Evolutionary conservation across 2,113 vertebrate genomes (phyloP).

Genomic region (Aegotheles bennettii): DNA sequence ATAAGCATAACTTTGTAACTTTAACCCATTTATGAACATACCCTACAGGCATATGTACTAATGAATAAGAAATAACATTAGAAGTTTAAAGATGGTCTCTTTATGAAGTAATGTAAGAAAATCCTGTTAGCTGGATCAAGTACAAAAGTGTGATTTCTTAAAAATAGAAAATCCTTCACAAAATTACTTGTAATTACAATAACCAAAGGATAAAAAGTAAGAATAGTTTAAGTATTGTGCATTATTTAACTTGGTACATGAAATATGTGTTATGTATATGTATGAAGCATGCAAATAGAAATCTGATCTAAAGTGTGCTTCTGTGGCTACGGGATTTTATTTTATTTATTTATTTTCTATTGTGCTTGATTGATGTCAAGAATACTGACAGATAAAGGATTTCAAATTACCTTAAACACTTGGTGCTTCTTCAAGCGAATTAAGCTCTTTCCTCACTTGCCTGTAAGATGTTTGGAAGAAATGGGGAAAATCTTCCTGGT

Average conservation of each 20-base stretch:
- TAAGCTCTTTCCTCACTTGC: neutral
- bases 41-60: slow-evolving; percentile 99
- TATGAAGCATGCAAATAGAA: slow-evolving; percentile 70
- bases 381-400: slow-evolving; percentile 29
- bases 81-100: slow-evolving; percentile 99
- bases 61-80: slow-evolving; percentile 99
- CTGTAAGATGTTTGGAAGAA: neutral
- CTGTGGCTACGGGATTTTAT: slow-evolving; percentile 38
- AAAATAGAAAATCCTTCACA: slow-evolving; percentile 89
- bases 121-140: slow-evolving; percentile 99
- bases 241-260: slow-evolving; percentile 76
- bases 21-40: slow-evolving; percentile 98
- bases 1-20: slow-evolving; percentile 99
- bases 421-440: neutral
- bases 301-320: slow-evolving; percentile 61
- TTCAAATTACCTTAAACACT: slow-evolving; percentile 30
- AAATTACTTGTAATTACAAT: slow-evolving; percentile 89
- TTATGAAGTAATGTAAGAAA: slow-evolving; percentile 99
- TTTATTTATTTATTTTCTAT: slow-evolving; percentile 52
- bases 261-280: slow-evolving; percentile 75
- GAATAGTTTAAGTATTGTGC: slow-evolving; percentile 77
- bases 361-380: slow-evolving; percentile 52
- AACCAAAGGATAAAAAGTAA: slow-evolving; percentile 85
- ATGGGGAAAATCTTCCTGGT: neutral
- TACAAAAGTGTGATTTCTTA: slow-evolving; percentile 99